These are phyloP conservation scores for Drosophila rellima DNA, from an alignment of 2,888 invertebrate species.

Conservation along the genomic window DNA sequence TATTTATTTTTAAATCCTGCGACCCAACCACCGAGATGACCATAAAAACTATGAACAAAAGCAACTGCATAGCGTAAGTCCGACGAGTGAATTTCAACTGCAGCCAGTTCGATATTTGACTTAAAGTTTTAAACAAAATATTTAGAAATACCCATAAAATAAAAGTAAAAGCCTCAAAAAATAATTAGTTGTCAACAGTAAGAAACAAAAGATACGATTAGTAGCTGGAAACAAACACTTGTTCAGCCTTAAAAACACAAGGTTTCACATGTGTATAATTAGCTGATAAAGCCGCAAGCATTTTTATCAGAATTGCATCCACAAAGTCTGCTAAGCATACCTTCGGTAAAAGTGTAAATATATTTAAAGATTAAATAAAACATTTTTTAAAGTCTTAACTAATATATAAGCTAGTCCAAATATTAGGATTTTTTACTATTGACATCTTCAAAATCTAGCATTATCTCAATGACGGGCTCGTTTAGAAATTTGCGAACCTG, in stretches of 20 bases:
- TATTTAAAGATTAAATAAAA: not conserved
- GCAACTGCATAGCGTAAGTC: slow-evolving; percentile 18
- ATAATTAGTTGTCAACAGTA: too few relatives aligned
- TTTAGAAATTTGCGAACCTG: slow-evolving; percentile 64
- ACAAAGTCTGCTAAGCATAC: not conserved
- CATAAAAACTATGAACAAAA: slow-evolving; percentile 15
- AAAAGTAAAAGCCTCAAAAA: too few relatives aligned
- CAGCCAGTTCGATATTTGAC: slow-evolving; percentile 5
- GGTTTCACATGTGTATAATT: not conserved
- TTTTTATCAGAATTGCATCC: not conserved
- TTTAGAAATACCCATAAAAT: too few relatives aligned
- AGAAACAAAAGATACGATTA: too few relatives aligned
- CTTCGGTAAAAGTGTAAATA: not conserved
- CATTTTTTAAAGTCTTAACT: not conserved
- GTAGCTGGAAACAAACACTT: not conserved
- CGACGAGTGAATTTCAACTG: not conserved
- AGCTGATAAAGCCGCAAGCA: not conserved
- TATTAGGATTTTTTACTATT: not conserved
- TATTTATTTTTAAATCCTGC: slow-evolving; percentile 11
- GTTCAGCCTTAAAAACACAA: not conserved
- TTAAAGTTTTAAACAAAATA: not conserved
- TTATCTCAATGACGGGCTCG: slow-evolving; percentile 68
- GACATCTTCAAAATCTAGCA: slow-evolving; percentile 60
- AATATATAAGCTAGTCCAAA: not conserved
- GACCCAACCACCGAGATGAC: slow-evolving; percentile 3